These are phyloP conservation scores for Sebastiscus tertius DNA, from an alignment of 2,797 vertebrate species.

Conservation along the genomic window DNA sequence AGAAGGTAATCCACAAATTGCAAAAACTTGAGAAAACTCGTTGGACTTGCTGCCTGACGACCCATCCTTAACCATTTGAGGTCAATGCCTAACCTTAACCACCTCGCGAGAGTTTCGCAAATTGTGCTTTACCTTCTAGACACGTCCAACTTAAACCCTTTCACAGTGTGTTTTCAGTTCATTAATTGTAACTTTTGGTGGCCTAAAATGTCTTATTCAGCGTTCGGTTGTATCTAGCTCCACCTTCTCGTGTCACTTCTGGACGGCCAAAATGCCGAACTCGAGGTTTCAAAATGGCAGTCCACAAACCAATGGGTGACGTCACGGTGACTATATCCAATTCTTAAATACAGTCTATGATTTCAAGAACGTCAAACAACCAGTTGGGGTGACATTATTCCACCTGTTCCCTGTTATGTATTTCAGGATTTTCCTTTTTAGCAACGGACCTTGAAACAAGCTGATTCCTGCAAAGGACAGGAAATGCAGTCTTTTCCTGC, in stretches of 20 bases:
- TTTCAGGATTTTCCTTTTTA: not conserved
- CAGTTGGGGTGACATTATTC: not conserved
- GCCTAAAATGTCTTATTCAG: too few species aligned
- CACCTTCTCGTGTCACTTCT: too few species aligned
- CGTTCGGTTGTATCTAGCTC: too few species aligned
- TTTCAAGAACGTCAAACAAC: not conserved
- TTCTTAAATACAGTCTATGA: too few species aligned
- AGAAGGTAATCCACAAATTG: too few species aligned
- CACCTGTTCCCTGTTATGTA: not conserved
- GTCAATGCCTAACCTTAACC: not conserved
- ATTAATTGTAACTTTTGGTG: too few species aligned
- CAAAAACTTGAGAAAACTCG: not conserved
- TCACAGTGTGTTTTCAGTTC: too few species aligned
- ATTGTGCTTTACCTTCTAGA: too few species aligned
- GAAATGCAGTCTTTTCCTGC: not conserved
- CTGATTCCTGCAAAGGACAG: not conserved
- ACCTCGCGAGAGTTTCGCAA: not conserved
- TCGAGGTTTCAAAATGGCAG: accelerated
- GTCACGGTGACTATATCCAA: accelerated
- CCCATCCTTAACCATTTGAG: accelerated
- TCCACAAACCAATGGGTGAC: too few species aligned
- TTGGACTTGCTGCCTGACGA: accelerated
- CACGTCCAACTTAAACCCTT: too few species aligned
- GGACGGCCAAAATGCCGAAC: too few species aligned
- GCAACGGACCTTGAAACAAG: not conserved